phyloP scores from a whole-genome alignment of 1,140 invertebrate genomes.

The Gerris buenoi region DNA sequence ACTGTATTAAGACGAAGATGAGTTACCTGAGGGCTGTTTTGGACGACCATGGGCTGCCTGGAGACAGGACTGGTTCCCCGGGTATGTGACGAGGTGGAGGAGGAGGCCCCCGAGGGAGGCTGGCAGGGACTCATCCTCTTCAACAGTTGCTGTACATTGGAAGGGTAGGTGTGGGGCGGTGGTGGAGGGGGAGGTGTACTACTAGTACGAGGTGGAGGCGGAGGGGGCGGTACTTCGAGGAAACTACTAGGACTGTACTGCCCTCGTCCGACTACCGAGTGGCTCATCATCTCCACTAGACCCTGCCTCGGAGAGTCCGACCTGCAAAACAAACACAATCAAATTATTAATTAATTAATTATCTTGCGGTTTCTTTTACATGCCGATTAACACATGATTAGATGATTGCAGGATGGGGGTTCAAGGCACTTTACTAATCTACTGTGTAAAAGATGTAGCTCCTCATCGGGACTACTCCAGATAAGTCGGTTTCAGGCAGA shows the following conservation, averaged over 20 bases:
- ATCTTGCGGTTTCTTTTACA: too few relatives aligned
- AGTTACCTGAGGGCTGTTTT: slow-evolving; percentile 50
- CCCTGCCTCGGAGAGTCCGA: slow-evolving; percentile 67
- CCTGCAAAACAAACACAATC: slow-evolving; percentile 27
- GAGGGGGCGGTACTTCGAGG: slow-evolving; percentile 31
- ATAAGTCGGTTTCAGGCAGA: too few relatives aligned
- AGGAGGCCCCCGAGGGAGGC: slow-evolving; percentile 34
- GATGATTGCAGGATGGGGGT: too few relatives aligned
- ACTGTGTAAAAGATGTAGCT: too few relatives aligned
- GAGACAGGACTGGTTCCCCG: slow-evolving; percentile 63
- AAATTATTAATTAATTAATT: background rate
- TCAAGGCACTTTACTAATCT: too few relatives aligned
- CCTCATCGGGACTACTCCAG: too few relatives aligned
- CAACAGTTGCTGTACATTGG: slow-evolving; percentile 62
- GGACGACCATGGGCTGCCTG: slow-evolving; percentile 60
- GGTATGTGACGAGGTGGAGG: slow-evolving; percentile 33
- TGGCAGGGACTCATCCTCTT: slow-evolving; percentile 68
- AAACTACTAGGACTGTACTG: slow-evolving; percentile 51
- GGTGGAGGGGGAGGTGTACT: slow-evolving; percentile 58
- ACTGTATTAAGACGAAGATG: too few relatives aligned
- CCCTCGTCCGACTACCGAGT: slow-evolving; percentile 33
- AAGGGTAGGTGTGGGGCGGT: slow-evolving; percentile 42
- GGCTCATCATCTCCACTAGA: slow-evolving; percentile 23
- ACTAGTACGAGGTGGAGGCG: slow-evolving; percentile 35
- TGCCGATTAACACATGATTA: too few relatives aligned